phyloP scores from a whole-genome alignment of 92 coral and sea anemone genomes.

The Epizoanthus stellaris region DNA sequence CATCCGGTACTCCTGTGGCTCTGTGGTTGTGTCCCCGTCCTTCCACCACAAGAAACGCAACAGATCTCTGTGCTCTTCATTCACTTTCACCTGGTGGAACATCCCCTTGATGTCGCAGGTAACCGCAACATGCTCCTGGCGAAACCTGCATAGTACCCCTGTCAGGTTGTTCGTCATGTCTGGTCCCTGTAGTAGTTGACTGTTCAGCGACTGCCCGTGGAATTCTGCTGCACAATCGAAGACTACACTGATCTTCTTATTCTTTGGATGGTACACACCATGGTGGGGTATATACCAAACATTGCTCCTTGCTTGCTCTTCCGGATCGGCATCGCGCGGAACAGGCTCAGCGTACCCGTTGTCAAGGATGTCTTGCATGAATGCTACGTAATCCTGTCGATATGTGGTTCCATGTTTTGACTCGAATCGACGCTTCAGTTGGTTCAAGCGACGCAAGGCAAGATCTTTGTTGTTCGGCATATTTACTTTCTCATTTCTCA shows the following conservation, averaged over 20 bases:
- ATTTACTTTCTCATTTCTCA: neutral
- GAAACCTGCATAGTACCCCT: slow-evolving; percentile 54
- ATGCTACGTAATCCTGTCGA: slow-evolving; percentile 47
- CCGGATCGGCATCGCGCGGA: slow-evolving; percentile 8
- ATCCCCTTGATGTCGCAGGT: too few species aligned
- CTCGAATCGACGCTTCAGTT: slow-evolving; percentile 31
- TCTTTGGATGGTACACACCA: slow-evolving; percentile 54
- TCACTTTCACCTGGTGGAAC: too few species aligned
- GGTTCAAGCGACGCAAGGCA: slow-evolving; percentile 42
- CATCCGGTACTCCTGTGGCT: too few species aligned
- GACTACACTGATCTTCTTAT: slow-evolving; percentile 32
- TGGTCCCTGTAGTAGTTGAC: slow-evolving; percentile 54
- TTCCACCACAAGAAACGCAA: too few species aligned
- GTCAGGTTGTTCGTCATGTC: slow-evolving; percentile 54
- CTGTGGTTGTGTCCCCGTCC: too few species aligned
- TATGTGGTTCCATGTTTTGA: slow-evolving; percentile 24
- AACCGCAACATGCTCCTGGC: slow-evolving; percentile 48
- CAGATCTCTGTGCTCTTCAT: too few species aligned
- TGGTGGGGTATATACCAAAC: slow-evolving; percentile 27
- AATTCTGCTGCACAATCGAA: slow-evolving; percentile 26
- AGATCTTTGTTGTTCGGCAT: slow-evolving; percentile 44
- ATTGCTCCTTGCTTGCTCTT: slow-evolving; percentile 11
- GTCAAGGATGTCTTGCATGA: slow-evolving; percentile 55
- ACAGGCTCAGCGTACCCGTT: slow-evolving; percentile 54
- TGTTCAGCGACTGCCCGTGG: too few species aligned